phyloP scores from a whole-genome alignment of 1,140 invertebrate species.

The Dolichoris vasculosae region DNA sequence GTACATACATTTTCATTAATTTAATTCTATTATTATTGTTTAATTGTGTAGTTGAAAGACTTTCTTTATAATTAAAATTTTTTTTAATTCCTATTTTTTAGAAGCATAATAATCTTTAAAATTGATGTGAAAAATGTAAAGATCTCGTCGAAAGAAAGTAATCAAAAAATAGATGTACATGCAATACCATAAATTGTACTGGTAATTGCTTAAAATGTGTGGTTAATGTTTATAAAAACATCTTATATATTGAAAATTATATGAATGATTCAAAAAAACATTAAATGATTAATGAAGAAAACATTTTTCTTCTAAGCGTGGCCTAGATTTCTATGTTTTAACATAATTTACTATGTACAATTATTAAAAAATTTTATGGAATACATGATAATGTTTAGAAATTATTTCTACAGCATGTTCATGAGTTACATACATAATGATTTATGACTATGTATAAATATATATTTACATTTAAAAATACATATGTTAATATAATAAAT shows the following conservation, averaged over 20 bases:
- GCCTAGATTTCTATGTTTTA: not conserved
- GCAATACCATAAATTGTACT: not conserved
- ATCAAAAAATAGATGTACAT: not conserved
- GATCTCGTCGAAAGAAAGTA: not conserved
- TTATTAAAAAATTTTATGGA: too few relatives aligned
- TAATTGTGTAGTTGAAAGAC: not conserved
- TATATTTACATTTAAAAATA: constrained; percentile 20
- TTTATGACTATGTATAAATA: constrained; percentile 24
- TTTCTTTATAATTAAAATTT: not conserved
- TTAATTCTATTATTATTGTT: not conserved
- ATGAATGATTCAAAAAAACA: not conserved
- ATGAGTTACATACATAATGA: constrained; percentile 22
- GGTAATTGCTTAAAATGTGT: not conserved
- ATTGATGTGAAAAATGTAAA: not conserved
- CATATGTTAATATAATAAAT: constrained; percentile 26
- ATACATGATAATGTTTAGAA: not conserved
- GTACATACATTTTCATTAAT: not conserved
- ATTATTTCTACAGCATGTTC: not conserved
- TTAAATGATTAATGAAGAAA: not conserved
- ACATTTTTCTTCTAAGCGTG: not conserved
- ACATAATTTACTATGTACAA: not conserved
- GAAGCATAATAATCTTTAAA: not conserved
- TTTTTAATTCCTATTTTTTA: not conserved
- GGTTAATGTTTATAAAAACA: not conserved
- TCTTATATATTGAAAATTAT: not conserved